A percentile compares a stretch with the other conserved stretches of the same genome.
Conservation (phyloP, 53 echinoderm and acorn worm genomes). For the Stichopus horrens region DNA sequence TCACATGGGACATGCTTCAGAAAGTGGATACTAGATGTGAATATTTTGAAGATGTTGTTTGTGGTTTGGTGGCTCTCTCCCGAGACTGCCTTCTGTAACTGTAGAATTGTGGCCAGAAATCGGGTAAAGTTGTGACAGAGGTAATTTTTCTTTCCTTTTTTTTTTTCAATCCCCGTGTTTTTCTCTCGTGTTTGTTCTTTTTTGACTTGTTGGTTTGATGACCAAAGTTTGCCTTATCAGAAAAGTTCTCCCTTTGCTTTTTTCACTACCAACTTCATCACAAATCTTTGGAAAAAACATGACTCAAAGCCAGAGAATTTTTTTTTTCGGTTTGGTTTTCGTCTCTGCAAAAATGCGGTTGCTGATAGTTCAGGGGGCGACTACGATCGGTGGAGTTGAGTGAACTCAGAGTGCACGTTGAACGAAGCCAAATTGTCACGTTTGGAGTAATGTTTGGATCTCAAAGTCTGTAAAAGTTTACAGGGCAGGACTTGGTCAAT, state of each 20-base stretch:
- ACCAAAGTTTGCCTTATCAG: conserved; percentile 1
- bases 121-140: neutral
- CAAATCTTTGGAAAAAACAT: neutral
- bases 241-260: neutral
- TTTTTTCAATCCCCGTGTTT: too few species aligned
- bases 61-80: conserved; percentile 23
- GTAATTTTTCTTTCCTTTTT: neutral
- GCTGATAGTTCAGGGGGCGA: neutral
- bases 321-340: too few species aligned
- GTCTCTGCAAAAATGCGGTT: neutral
- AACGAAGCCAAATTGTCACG: neutral
- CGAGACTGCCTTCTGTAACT: conserved; percentile 12
- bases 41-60: conserved; percentile 24
- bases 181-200: too few species aligned
- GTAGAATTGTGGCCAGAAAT: conserved; percentile 16
- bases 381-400: neutral
- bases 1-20: conserved; percentile 5
- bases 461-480: too few species aligned
- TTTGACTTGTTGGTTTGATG: neutral
- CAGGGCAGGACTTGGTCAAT: too few species aligned
- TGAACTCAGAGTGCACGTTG: neutral
- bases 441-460: neutral
- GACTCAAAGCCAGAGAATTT: neutral
- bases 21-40: conserved; percentile 32
- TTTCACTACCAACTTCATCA: neutral